Percentiles rank a stretch among this genome's conserved stretches.
Conservation (phyloP, 2,113 vertebrate species). For the Gavia stellata region DNA sequence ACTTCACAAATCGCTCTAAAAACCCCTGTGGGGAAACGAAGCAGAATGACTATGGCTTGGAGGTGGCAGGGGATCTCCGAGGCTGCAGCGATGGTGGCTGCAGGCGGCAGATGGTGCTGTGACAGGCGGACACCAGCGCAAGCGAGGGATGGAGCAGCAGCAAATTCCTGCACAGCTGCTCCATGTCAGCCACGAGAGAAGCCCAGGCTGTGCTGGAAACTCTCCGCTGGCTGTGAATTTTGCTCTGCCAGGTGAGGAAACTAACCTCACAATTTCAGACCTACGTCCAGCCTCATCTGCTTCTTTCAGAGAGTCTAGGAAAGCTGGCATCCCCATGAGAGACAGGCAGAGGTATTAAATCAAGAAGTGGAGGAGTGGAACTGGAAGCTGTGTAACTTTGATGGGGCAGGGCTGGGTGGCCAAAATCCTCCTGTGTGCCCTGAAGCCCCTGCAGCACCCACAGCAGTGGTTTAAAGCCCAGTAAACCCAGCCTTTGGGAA, state of each 20-base stretch:
- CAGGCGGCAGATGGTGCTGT: not conserved
- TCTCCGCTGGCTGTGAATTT: not conserved
- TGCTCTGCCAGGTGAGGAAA: not conserved
- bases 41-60: not conserved
- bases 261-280: not conserved
- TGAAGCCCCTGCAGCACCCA: not conserved
- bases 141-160: not conserved
- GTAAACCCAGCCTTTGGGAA: not conserved
- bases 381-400: not conserved
- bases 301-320: not conserved
- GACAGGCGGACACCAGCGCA: not conserved
- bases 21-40: not conserved
- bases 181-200: fast-evolving
- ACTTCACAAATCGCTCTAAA: not conserved
- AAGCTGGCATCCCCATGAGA: fast-evolving
- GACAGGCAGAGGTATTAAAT: not conserved
- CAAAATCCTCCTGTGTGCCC: not conserved
- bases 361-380: not conserved
- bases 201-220: not conserved
- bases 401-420: not conserved
- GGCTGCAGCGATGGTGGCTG: not conserved
- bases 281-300: not conserved
- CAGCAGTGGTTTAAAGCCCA: not conserved
- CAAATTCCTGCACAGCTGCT: not conserved
- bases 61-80: not conserved